Evolutionary conservation across 2,797 vertebrate species (phyloP).

Genomic region (Clarias laeviceps): DNA sequence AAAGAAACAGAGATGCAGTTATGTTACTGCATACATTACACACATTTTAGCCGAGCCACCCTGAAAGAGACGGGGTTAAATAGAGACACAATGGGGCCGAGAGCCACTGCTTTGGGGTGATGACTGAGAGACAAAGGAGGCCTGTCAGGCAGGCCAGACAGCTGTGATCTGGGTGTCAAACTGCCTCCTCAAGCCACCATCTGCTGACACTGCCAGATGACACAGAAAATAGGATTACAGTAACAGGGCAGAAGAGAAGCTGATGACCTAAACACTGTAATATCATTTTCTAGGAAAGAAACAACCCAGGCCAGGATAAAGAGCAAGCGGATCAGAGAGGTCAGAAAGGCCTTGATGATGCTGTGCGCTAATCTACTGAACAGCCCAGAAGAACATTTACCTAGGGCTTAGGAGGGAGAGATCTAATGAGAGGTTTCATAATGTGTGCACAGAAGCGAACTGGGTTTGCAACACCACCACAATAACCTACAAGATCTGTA

Average conservation of each 20-base stretch:
- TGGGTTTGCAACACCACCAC: not conserved
- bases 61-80: slow-evolving; percentile 58
- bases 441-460: not conserved
- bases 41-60: slow-evolving; percentile 61
- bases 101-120: slow-evolving; percentile 55
- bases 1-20: slow-evolving; percentile 48
- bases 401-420: slow-evolving; percentile 32
- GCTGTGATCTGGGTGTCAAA: slow-evolving; percentile 71
- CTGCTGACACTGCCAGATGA: slow-evolving; percentile 79
- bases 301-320: slow-evolving; percentile 51
- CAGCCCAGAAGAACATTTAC: slow-evolving; percentile 36
- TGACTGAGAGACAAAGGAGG: slow-evolving; percentile 68
- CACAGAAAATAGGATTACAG: slow-evolving; percentile 80
- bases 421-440: slow-evolving; percentile 38
- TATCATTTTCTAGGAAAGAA: slow-evolving; percentile 70
- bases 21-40: slow-evolving; percentile 64
- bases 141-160: slow-evolving; percentile 69
- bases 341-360: slow-evolving; percentile 54
- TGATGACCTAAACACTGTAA: slow-evolving; percentile 77
- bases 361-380: slow-evolving; percentile 27
- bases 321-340: slow-evolving; percentile 60
- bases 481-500: not conserved
- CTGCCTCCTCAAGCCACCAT: slow-evolving; percentile 65
- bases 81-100: slow-evolving; percentile 58
- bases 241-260: slow-evolving; percentile 69